Conservation (phyloP, 2,888 invertebrate species). For the Erebia ligea region DNA sequence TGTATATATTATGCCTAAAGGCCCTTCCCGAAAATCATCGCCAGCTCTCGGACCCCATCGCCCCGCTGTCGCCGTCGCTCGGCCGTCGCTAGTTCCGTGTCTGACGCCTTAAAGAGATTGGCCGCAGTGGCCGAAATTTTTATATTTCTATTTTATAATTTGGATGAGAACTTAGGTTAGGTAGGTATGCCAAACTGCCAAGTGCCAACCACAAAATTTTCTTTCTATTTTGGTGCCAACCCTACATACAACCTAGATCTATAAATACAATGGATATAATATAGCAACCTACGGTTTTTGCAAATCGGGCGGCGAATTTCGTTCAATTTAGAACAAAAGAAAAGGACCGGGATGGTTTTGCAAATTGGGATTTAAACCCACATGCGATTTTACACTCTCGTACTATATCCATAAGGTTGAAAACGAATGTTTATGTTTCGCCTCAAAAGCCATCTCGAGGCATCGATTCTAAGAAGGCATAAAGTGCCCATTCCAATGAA, state of each 20-base stretch:
- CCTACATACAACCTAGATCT: slow-evolving; percentile 11
- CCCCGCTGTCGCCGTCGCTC: no score
- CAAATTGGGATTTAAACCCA: slow-evolving; percentile 39
- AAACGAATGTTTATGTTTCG: background rate
- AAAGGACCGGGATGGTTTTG: slow-evolving; percentile 48
- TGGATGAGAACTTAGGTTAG: no score
- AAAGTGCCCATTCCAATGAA: slow-evolving; percentile 53
- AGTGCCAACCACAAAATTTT: no score
- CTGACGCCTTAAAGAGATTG: no score
- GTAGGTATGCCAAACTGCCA: no score
- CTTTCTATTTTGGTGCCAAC: background rate
- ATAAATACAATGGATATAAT: slow-evolving; percentile 31
- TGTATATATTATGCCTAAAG: no score
- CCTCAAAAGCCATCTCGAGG: slow-evolving; percentile 33
- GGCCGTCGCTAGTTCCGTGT: no score
- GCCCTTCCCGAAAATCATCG: no score
- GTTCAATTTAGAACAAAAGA: slow-evolving; percentile 69
- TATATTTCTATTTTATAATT: no score
- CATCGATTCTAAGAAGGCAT: slow-evolving; percentile 40
- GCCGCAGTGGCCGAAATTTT: no score
- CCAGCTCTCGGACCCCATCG: no score
- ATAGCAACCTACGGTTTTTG: slow-evolving; percentile 30
- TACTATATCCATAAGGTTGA: slow-evolving; percentile 15
- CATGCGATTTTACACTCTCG: slow-evolving; percentile 31
- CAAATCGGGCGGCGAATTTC: slow-evolving; percentile 53